Evolutionary conservation across 2,113 vertebrate species (phyloP), one percentile per base, ranked within the genome.

Genomic region (Dipodomys stephensi): DNA sequence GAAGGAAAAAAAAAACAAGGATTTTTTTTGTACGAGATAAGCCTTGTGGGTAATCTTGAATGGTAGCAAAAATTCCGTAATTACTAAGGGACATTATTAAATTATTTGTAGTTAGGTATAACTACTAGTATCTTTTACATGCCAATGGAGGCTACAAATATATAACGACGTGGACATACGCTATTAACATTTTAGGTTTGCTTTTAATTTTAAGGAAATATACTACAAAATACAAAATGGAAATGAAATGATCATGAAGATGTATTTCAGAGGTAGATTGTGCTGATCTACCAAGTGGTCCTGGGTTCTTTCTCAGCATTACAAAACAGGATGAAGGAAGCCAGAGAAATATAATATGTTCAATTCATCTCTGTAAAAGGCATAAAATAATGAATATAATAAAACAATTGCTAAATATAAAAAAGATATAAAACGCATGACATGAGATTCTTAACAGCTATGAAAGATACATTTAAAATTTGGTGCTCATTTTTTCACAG

Each of bases 91-190:
- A 12, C 53, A 35, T 0, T 5, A 32, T 84, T 35, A 20, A 10
- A 19, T 35, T 44, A 6, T 65, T 57, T 6, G 74, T 69, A 28
- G 39, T 65, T 60, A 32, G 19, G 6, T 10, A 62, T 57, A 88
- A 62, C 22, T 68, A 6, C 4, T 10, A 25, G 4, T 16, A 7
- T 89, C 35, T n/a, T 83, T 73, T 64, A 65, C 3, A 27, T 25
- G 27, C 53, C 7, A 74, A 60, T 9, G 2, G 11, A 89, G n/a
- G 2, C 18, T 74, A 72, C 2, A 89, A 28, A 81, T 77, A 86
- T 32, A 6, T 60, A 44, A 65, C 15, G 7, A 19, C 28, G 1
- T 67, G 2, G 0, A 0, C 11, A 20, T 12, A 32, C 18, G 67
- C 2, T 7, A 39, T 23, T 57, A 88, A 69, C 30, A 76, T 72